These are phyloP conservation scores for Phasianus colchicus DNA, from an alignment of 2,113 vertebrate species.

Conservation along the genomic window DNA sequence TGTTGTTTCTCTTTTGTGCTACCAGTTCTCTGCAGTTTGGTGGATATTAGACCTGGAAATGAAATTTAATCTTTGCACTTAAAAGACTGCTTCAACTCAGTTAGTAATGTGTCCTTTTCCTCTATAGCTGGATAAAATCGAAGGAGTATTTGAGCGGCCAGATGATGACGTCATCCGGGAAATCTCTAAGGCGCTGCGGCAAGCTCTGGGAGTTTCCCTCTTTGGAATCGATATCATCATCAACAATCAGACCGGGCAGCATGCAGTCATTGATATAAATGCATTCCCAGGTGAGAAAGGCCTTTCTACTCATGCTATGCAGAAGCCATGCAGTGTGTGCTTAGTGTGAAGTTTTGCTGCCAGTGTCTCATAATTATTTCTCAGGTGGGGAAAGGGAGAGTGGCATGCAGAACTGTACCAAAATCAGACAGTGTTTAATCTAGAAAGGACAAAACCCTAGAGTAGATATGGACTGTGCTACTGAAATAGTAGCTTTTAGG, in stretches of 20 bases:
- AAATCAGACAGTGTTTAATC: background rate
- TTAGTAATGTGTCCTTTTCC: background rate
- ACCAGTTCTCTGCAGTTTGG: conserved; percentile 9
- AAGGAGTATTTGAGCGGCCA: conserved; percentile 92
- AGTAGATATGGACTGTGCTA: background rate
- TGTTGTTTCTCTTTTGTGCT: conserved; percentile 34
- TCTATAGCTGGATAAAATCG: conserved; percentile 91
- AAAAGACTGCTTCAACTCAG: background rate
- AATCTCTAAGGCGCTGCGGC: conserved; percentile 88
- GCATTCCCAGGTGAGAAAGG: conserved; percentile 92
- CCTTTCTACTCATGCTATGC: background rate
- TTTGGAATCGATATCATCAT: conserved; percentile 99
- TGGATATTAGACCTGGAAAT: conserved; percentile 23
- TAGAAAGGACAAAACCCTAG: background rate
- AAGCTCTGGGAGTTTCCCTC: conserved; percentile 91
- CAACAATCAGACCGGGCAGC: conserved; percentile 96
- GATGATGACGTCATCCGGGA: conserved; percentile 93
- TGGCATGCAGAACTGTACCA: background rate
- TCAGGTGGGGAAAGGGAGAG: background rate
- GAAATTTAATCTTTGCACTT: conserved; percentile 31
- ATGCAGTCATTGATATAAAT: conserved; percentile 97
- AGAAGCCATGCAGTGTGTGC: background rate
- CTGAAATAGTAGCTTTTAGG: background rate
- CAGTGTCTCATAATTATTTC: background rate
- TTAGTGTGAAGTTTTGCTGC: background rate